These are phyloP conservation scores for Prosapia bicincta DNA, from an alignment of 2,888 invertebrate genomes.

Conservation along the genomic window DNA sequence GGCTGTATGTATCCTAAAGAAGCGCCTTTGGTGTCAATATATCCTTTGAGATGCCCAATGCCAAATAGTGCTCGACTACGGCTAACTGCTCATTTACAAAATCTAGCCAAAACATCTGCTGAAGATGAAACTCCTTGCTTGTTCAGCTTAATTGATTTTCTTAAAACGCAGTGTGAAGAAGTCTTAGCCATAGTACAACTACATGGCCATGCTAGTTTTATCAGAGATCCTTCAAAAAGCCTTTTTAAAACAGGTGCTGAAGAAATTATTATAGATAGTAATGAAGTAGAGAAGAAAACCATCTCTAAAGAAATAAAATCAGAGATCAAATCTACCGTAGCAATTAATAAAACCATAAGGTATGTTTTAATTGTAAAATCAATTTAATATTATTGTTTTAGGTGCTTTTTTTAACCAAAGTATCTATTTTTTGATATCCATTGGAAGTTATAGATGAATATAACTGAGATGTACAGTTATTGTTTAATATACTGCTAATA, in stretches of 20 bases:
- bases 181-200: not conserved
- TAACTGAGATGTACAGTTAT: too few species aligned
- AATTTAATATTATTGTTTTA: too few species aligned
- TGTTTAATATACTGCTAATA: too few species aligned
- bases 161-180: not conserved
- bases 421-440: too few species aligned
- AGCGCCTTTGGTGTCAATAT: conserved; percentile 67
- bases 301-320: not conserved
- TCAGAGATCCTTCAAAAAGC: not conserved
- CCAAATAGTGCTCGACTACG: conserved; percentile 63
- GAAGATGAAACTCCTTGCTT: conserved; percentile 67
- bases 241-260: not conserved
- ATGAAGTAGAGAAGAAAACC: conserved; percentile 50
- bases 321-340: not conserved
- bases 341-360: not conserved
- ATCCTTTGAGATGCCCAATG: conserved; percentile 55
- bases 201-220: not conserved
- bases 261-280: conserved; percentile 51
- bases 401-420: too few species aligned
- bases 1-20: conserved; percentile 68
- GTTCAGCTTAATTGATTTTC: conserved; percentile 65
- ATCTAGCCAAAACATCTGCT: conserved; percentile 64
- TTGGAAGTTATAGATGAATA: too few species aligned
- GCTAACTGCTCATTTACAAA: conserved; percentile 61
- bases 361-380: too few species aligned